phyloP scores from a whole-genome alignment of 2,888 invertebrate genomes.

The Sturmia bella region DNA sequence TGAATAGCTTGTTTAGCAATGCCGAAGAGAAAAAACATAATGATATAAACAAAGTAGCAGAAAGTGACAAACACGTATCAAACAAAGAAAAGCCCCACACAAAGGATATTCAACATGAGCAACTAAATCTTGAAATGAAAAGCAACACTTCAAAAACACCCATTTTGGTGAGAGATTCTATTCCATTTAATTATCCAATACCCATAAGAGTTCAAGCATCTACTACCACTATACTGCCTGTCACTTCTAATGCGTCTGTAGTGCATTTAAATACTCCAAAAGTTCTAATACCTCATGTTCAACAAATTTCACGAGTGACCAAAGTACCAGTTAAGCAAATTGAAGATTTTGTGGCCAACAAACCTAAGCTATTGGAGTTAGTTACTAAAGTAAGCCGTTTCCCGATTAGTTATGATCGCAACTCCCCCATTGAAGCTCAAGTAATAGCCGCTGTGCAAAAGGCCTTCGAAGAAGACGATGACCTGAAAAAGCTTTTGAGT shows the following conservation, averaged over 20 bases:
- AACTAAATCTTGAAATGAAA: slow-evolving; percentile 17
- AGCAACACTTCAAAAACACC: slow-evolving; percentile 54
- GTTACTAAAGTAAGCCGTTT: slow-evolving; percentile 75
- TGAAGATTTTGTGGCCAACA: slow-evolving; percentile 73
- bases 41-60: slow-evolving; percentile 37
- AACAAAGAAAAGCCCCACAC: not conserved
- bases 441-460: slow-evolving; percentile 74
- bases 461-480: slow-evolving; percentile 75
- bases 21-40: not conserved
- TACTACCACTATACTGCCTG: slow-evolving; percentile 17
- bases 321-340: slow-evolving; percentile 73
- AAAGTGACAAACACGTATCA: slow-evolving; percentile 38
- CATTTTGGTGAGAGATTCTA: slow-evolving; percentile 70
- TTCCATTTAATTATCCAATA: slow-evolving; percentile 77
- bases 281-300: slow-evolving; percentile 71
- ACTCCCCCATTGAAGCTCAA: slow-evolving; percentile 73
- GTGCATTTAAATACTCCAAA: slow-evolving; percentile 76
- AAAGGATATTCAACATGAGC: slow-evolving; percentile 7
- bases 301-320: slow-evolving; percentile 72
- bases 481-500: slow-evolving; percentile 72
- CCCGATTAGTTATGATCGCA: slow-evolving; percentile 73
- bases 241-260: slow-evolving; percentile 12
- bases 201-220: slow-evolving; percentile 72
- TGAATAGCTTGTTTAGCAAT: slow-evolving; percentile 73
- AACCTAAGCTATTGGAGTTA: slow-evolving; percentile 76